Evolutionary conservation across 2,113 vertebrate species (phyloP).

Genomic region (Odocoileus virginianus): DNA sequence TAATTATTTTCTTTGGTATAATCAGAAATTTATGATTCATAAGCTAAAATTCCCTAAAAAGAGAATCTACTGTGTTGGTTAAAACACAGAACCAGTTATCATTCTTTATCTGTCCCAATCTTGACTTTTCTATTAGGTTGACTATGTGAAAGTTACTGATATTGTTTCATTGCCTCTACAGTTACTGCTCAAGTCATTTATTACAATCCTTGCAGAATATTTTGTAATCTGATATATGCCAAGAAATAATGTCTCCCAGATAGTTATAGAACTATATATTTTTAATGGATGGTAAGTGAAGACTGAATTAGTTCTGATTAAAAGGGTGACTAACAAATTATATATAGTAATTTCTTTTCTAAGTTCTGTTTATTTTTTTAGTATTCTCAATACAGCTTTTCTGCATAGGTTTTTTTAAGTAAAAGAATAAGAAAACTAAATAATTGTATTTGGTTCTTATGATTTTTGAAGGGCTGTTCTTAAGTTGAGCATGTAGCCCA

Average conservation of each 20-base stretch:
- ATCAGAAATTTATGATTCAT: neutral
- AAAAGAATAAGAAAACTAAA: neutral
- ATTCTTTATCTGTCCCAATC: neutral
- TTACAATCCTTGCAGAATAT: neutral
- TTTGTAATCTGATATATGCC: neutral
- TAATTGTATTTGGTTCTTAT: neutral
- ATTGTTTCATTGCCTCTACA: neutral
- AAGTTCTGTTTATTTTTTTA: neutral
- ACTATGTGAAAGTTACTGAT: neutral
- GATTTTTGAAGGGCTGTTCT: neutral
- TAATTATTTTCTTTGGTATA: neutral
- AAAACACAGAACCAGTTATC: neutral
- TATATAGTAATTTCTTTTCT: neutral
- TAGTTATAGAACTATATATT: neutral
- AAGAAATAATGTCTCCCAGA: neutral
- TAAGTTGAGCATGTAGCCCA: neutral
- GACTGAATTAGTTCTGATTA: neutral
- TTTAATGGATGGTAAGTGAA: neutral
- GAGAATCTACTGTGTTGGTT: neutral
- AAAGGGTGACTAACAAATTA: neutral
- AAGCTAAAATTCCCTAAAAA: neutral
- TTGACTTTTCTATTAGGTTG: neutral
- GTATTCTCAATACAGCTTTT: conserved; percentile 12
- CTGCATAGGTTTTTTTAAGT: neutral
- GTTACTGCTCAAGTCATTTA: neutral